phyloP scores from a whole-genome alignment of 92 coral and sea anemone genomes.

The Palythoa caribaeorum region DNA sequence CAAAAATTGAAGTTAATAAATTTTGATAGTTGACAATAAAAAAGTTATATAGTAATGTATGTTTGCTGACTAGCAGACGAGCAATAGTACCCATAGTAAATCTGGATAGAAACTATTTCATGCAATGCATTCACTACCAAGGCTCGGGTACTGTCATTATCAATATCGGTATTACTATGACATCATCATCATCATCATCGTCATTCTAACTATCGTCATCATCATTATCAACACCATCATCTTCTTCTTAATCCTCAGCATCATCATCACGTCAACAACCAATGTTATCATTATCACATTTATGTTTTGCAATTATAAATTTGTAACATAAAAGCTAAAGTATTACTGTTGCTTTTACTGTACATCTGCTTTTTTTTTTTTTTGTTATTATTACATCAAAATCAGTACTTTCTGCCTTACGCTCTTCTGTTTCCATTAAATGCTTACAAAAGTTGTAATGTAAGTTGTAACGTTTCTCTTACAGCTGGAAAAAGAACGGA shows the following conservation, averaged over 20 bases:
- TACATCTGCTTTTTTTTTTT: neutral
- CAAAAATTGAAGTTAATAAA: too few species aligned
- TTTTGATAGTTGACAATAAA: too few species aligned
- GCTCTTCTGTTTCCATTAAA: neutral
- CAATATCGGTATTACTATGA: neutral
- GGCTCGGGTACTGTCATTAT: neutral
- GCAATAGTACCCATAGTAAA: too few species aligned
- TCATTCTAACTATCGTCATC: neutral
- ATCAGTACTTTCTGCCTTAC: neutral
- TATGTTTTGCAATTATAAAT: neutral
- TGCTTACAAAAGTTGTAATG: neutral
- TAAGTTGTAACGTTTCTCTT: neutral
- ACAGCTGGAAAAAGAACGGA: constrained; percentile 85
- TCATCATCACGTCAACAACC: neutral
- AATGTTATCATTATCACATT: neutral
- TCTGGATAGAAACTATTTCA: too few species aligned
- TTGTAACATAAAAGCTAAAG: neutral
- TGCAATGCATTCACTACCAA: too few species aligned
- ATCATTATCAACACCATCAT: neutral
- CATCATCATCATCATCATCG: neutral
- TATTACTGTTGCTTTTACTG: neutral
- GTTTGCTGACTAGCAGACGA: too few species aligned
- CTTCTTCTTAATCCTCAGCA: neutral
- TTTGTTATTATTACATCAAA: too few species aligned
- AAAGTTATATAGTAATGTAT: too few species aligned